Evolutionary conservation across 2,888 invertebrate species (phyloP), one percentile per base, ranked within the genome.

Genomic region (Hyles lineata): DNA sequence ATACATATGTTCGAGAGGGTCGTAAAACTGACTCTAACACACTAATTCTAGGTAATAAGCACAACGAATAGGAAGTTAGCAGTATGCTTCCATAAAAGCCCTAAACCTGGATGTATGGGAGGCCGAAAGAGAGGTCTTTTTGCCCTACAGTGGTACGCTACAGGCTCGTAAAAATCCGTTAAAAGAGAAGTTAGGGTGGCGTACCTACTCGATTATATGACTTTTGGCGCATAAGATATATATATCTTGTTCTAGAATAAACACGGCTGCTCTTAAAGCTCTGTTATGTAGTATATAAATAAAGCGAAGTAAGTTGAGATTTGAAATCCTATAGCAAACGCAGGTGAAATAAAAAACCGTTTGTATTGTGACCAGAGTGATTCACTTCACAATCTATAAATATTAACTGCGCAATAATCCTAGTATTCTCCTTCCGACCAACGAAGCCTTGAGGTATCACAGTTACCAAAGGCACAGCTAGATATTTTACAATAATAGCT

Each of bases 401-500:
- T 67, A 43, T 43, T 21, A 67, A 23, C 21, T 6, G 43, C 63
- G 63, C 63, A 23, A 67, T 17, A 21, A 67, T 67, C 21, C 21
- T n/a, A 19, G n/a, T 32, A 29, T 62, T 62, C 29, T 60, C 17
- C 21, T 67, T 67, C 21, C 1, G 43, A 67, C 50, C 23, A 17
- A 60, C 25, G 23, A 60, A 60, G 21, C 60, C 67, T 67, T 67
- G n/a, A 50, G 25, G 63, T 63, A 43, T 43, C 50, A 23, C 32
- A 7, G n/a, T 32, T 50, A 67, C 67, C 6, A 23, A 21, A 25
- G 25, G 50, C 23, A 21, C 9, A 15, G 43, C 8, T 67, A 67
- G 50, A 15, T 23, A 15, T 11, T 43, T 50, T 71, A 62, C 43
- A 71, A 71, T 60, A 60, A 43, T 60, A 43, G n/a, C 23, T 60